Evolutionary conservation across 2,888 invertebrate species (phyloP).

Genomic region (Lampropteryx suffumata): DNA sequence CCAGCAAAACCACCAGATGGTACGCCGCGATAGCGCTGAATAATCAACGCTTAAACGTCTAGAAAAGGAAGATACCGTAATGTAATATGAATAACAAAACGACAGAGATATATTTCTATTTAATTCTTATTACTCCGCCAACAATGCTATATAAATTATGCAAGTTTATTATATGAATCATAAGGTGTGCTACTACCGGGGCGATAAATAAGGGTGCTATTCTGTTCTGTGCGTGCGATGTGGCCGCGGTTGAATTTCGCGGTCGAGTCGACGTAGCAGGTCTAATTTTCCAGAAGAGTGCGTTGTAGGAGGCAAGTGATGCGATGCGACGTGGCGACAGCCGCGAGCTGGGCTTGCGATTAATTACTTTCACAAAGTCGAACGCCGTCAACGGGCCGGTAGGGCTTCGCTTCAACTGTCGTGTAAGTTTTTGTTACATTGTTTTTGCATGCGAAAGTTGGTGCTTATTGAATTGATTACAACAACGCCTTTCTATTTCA

Average conservation of each 20-base stretch:
- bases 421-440: constrained; percentile 59
- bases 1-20: constrained; percentile 62
- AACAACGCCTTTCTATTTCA: constrained; percentile 25
- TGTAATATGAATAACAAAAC: constrained; percentile 82
- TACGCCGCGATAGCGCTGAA: constrained; percentile 75
- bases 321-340: constrained; percentile 74
- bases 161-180: constrained; percentile 58
- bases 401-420: constrained; percentile 70
- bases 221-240: constrained; percentile 33
- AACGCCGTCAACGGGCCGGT: constrained; percentile 50
- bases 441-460: constrained; percentile 51
- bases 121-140: constrained; percentile 75
- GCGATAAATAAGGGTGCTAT: constrained; percentile 39
- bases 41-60: constrained; percentile 83
- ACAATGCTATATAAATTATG: constrained; percentile 71
- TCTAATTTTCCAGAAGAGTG: constrained; percentile 76
- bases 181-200: constrained; percentile 31
- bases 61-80: constrained; percentile 82
- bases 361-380: constrained; percentile 74
- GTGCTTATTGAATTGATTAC: constrained; percentile 43
- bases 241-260: constrained; percentile 57
- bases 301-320: constrained; percentile 59
- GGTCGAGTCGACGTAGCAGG: constrained; percentile 60
- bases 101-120: constrained; percentile 78
- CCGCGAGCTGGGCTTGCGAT: constrained; percentile 58